Base-by-base conservation (phyloP, 2,888 invertebrate species). In the Ectemnius lituratus region DNA sequence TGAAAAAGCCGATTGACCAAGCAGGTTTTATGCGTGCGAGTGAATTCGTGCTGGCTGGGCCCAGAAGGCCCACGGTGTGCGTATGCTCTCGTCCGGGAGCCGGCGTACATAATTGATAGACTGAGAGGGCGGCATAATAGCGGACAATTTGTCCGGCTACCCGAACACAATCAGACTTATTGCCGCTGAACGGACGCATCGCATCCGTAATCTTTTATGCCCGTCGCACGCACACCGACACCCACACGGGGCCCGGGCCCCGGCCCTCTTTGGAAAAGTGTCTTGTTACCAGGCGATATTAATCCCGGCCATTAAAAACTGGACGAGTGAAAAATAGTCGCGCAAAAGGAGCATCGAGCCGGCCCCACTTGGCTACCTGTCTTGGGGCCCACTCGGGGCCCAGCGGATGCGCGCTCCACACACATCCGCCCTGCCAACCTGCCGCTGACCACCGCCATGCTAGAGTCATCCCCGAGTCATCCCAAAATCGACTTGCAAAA, bases 251-350 rank as follows among this genome's bases (percentile, higher is more conserved):
- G 78, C 23, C 23, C 23, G 23, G 23, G 23, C 23, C 23, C 23
- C 23, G 23, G 23, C 73, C 70, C 62, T 68, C 78, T 75, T 73
- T 82, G 81, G 82, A 84, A 88, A 88, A 89, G 90, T 89, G 87
- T 90, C 90, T 90, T 90, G 90, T 90, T 90, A 90, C 90, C 82
- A 75, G 85, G 84, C 85, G 90, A 90, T 90, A 90, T 90, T 90
- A 90, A 90, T 90, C 88, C 89, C 85, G 83, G 75, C 89, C 89
- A 90, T 90, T 90, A 90, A 90, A 90, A 90, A 89, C 85, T 87
- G 87, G 88, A 87, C 87, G 89, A 89, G 88, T 89, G 89, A 90
- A 90, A 90, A 90, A 89, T 89, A 85, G 87, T 85, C 77, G 87
- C 80, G 85, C 82, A 85, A 86, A 87, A 87, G 74, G 77, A 86